Conservation (phyloP, 2,797 vertebrate species). For the Corythornis leucogaster region DNA sequence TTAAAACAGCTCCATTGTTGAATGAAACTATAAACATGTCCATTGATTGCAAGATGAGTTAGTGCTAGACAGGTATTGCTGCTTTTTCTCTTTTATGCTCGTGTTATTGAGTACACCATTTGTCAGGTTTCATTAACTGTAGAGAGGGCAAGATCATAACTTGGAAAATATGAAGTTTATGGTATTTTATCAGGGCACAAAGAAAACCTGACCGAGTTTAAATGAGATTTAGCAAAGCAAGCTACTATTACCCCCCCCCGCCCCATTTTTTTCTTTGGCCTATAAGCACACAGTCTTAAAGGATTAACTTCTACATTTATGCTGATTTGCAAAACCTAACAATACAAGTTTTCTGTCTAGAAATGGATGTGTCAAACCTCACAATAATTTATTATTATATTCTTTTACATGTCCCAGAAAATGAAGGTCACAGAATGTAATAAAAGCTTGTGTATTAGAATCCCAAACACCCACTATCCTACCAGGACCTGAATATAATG, state of each 20-base stretch:
- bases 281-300: neutral
- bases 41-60: neutral
- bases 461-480: neutral
- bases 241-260: neutral
- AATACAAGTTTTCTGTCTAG: neutral
- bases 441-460: neutral
- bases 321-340: neutral
- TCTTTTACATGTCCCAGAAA: neutral
- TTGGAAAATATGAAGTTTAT: neutral
- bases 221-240: neutral
- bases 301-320: neutral
- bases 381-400: neutral
- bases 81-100: neutral
- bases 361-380: neutral
- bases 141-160: neutral
- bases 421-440: neutral
- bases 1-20: neutral
- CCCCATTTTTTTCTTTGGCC: neutral
- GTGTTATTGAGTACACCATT: neutral
- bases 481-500: neutral
- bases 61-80: neutral
- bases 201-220: neutral
- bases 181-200: neutral
- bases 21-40: neutral
- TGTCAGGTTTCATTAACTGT: neutral